These are phyloP conservation scores for Sialia sialis DNA, from an alignment of 2,113 vertebrate species.

Conservation along the genomic window DNA sequence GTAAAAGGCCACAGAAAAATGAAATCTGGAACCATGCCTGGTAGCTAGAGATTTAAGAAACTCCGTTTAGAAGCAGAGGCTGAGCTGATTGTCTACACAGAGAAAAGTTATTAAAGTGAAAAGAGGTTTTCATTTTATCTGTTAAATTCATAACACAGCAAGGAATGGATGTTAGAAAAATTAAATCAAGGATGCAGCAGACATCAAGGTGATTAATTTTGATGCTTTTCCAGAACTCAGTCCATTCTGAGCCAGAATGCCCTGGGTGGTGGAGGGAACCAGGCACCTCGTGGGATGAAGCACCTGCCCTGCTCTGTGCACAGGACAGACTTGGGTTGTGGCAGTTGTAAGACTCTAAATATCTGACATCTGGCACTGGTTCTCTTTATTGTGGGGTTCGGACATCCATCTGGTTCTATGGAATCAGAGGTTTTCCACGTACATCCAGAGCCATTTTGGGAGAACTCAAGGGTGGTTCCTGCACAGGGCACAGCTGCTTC, in stretches of 20 bases:
- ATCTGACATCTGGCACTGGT: accelerated
- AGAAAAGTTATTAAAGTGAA: neutral
- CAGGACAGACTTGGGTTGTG: accelerated
- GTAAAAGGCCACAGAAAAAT: neutral
- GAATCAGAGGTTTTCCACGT: neutral
- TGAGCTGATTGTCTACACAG: neutral
- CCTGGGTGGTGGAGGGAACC: neutral
- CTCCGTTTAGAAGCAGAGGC: neutral
- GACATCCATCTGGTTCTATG: neutral
- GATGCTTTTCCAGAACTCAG: neutral
- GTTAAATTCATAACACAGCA: neutral
- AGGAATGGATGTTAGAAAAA: conserved; percentile 1
- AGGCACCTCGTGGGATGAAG: neutral
- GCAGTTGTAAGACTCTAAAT: neutral
- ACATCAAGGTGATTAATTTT: neutral
- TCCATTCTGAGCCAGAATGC: neutral
- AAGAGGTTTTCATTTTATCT: conserved; percentile 20
- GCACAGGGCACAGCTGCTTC: neutral
- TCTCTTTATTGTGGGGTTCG: neutral
- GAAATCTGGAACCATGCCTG: neutral
- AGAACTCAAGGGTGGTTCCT: neutral
- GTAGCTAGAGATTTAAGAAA: neutral
- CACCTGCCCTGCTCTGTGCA: neutral
- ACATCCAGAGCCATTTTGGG: neutral
- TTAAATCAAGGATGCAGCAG: neutral